A percentile compares a stretch with the other conserved stretches of the same genome.
These are phyloP conservation scores for Lophius americanus DNA, from an alignment of 2,797 vertebrate genomes.

Conservation along the genomic window DNA sequence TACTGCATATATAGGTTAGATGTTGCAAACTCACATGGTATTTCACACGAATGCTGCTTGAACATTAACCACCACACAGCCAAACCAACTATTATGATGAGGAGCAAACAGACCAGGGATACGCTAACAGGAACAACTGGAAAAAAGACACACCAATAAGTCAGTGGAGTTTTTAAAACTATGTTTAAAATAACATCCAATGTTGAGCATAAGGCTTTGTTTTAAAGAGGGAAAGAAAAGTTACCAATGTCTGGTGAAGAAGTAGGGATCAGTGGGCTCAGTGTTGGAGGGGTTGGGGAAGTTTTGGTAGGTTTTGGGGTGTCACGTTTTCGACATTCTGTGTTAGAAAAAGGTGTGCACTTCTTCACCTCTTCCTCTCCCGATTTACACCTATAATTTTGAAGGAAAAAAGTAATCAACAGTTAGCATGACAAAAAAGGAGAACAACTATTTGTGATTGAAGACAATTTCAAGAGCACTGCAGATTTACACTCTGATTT, in stretches of 20 bases:
- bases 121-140: conserved; percentile 48
- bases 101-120: conserved; percentile 1
- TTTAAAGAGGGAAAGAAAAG: not conserved
- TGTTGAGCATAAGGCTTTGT: not conserved
- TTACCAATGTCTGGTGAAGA: conserved; percentile 45
- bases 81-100: not conserved
- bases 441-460: not conserved
- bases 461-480: not conserved
- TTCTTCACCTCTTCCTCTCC: conserved; percentile 74
- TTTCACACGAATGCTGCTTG: conserved; percentile 52
- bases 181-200: accelerated
- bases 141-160: not conserved
- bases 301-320: conserved; percentile 31
- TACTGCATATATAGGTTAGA: no score
- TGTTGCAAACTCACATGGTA: conserved; percentile 64
- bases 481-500: not conserved
- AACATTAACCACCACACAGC: conserved; percentile 50
- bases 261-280: conserved; percentile 3
- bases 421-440: not conserved
- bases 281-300: not conserved
- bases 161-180: no score
- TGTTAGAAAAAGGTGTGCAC: conserved; percentile 80
- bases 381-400: conserved; percentile 75
- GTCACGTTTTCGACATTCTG: conserved; percentile 70
- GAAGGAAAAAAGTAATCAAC: not conserved